phyloP scores from a whole-genome alignment of 2,797 vertebrate species.

The Cossypha heuglini region DNA sequence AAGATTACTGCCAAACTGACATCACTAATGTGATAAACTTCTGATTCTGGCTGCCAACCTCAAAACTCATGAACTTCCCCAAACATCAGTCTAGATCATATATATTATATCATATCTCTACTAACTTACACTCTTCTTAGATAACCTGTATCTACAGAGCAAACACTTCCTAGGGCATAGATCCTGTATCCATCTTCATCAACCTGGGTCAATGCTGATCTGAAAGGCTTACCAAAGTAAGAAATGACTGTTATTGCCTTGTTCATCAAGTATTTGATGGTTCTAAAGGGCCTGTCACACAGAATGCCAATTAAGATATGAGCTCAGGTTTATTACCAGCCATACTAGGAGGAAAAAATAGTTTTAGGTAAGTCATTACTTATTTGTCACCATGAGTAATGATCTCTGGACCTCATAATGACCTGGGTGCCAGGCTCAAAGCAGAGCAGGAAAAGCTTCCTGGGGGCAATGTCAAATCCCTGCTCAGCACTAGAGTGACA shows the following conservation, averaged over 20 bases:
- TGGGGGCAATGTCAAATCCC: not conserved
- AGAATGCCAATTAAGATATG: conserved; percentile 31
- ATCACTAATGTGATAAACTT: not conserved
- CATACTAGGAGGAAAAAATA: not conserved
- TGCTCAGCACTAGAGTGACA: not conserved
- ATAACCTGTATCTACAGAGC: not conserved
- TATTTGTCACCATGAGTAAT: not conserved
- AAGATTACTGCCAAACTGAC: not conserved
- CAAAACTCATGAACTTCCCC: not conserved
- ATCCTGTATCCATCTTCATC: conserved; percentile 56
- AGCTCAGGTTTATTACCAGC: not conserved
- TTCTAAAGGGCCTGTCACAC: conserved; percentile 27
- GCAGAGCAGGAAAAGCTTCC: not conserved
- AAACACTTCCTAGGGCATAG: not conserved
- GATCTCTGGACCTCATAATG: not conserved
- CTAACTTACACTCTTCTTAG: not conserved
- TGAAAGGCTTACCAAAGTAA: not conserved
- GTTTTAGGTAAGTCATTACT: not conserved
- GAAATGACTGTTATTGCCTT: conserved; percentile 51
- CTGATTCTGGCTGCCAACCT: not conserved
- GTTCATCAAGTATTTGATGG: conserved; percentile 51
- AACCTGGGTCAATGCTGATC: conserved; percentile 26
- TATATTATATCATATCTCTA: not conserved
- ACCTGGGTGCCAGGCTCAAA: not conserved
- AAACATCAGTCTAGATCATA: not conserved